Evolutionary conservation across 1,140 invertebrate species (phyloP), one percentile per base, ranked within the genome.

Genomic region (Drosophila virilis): DNA sequence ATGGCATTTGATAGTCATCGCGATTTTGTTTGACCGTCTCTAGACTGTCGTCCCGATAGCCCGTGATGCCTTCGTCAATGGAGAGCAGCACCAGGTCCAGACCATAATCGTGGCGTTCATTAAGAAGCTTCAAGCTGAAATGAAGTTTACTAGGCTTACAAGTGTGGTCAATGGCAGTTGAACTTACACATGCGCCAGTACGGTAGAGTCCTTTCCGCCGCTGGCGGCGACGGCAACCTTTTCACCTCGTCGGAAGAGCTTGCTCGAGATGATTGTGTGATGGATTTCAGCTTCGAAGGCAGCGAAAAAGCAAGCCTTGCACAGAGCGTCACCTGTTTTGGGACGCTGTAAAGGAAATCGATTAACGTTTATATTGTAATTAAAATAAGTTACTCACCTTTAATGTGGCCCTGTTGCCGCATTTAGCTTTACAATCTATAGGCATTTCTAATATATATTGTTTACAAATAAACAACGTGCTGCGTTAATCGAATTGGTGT

Each of bases 121-220:
- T 99, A 3, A 99, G 93, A 4, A 96, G 92, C 93, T 99, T 99
- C 76, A 99, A 22, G 3, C 84, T 89, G 35, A 1, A 72, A 46
- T 15, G 15, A 0, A n/a, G 0, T 3, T 35, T 15, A 17, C 13
- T 9, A n/a, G 15, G 13, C 48, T 7, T 12, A 37, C 13, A 1
- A 9, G 2, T 7, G 9, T 15, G 3, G 2, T 2, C 3, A 46
- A 13, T 12, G 1, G 0, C 4, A 13, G 6, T 32, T 13, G 0
- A 10, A 80, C 88, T 8, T 91, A 91, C 83, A 98, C 95, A 92
- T 98, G 96, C 2, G 97, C 98, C 38, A 99, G 93, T 10, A 99
- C 99, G 9, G 99, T 99, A 0, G 98, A 99, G 93, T 99, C 99
- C 94, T 99, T 99, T 52, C 99, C 99, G 60, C 99, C 99, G 69